A percentile compares a stretch with the other conserved stretches of the same genome.
Evolutionary conservation across 2,888 invertebrate genomes (phyloP).

Genomic region (Lymantria dispar): DNA sequence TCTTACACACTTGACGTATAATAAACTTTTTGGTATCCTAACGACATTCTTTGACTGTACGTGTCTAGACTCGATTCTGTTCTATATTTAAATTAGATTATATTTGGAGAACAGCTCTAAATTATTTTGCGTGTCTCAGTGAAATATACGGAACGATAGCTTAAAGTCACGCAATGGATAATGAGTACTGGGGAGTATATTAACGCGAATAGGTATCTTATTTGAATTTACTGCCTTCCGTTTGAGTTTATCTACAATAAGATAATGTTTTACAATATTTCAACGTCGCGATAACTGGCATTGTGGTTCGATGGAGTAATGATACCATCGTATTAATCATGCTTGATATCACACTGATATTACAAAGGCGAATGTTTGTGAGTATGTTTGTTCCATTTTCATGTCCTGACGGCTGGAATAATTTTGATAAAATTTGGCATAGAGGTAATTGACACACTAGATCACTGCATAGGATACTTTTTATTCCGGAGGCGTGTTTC

Average conservation of each 20-base stretch:
- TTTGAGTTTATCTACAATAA: background rate
- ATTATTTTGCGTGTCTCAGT: background rate
- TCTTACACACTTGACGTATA: conserved; percentile 3
- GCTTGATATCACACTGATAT: too few relatives aligned
- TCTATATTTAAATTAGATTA: conserved; percentile 8
- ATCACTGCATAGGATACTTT: too few relatives aligned
- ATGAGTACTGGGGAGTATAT: background rate
- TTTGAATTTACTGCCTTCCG: conserved; percentile 14
- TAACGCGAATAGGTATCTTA: conserved; percentile 13
- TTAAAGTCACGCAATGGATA: background rate
- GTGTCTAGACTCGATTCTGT: conserved; percentile 10
- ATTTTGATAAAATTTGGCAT: too few relatives aligned
- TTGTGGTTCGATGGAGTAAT: too few relatives aligned
- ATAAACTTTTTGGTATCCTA: conserved; percentile 7
- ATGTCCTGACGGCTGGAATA: too few relatives aligned
- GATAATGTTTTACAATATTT: too few relatives aligned
- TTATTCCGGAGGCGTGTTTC: too few relatives aligned
- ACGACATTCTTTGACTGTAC: conserved; percentile 12
- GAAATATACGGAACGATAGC: background rate
- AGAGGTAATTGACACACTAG: too few relatives aligned
- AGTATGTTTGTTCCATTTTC: too few relatives aligned
- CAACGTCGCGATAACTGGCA: too few relatives aligned
- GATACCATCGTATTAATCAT: too few relatives aligned
- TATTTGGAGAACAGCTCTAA: background rate
- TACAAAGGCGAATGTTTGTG: too few relatives aligned